Conservation (phyloP, 2,113 vertebrate species). For the Polyodon spathula region DNA sequence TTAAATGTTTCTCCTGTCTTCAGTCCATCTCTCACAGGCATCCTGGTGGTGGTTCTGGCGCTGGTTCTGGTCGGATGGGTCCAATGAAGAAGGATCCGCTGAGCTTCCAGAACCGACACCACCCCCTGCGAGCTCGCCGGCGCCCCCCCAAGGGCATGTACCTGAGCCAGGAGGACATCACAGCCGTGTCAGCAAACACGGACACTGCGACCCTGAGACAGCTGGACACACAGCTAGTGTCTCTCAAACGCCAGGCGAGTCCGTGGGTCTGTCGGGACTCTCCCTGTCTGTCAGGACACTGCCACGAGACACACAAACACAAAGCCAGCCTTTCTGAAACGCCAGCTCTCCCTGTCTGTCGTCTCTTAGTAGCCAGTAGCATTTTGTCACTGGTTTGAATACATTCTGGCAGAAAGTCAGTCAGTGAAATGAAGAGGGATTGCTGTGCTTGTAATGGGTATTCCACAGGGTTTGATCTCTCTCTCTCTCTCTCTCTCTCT, state of each 20-base stretch:
- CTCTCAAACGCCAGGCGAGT: conserved; percentile 81
- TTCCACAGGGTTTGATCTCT: no score
- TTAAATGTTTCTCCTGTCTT: not conserved
- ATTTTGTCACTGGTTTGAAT: no score
- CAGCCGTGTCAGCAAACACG: conserved; percentile 57
- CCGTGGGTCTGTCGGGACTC: no score
- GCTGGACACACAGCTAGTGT: conserved; percentile 74
- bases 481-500: not conserved
- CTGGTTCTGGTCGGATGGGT: conserved; percentile 40
- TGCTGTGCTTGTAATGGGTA: no score
- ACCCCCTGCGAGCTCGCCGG: conserved; percentile 69
- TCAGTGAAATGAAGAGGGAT: no score
- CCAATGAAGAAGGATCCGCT: conserved; percentile 69
- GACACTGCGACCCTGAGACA: conserved; percentile 68
- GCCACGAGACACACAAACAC: no score
- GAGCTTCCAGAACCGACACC: conserved; percentile 77
- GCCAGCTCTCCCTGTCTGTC: no score
- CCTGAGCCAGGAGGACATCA: conserved; percentile 71
- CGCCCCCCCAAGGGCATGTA: conserved; percentile 85
- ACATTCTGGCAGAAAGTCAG: no score
- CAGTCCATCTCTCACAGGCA: conserved; percentile 24
- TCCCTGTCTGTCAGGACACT: no score
- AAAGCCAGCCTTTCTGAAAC: not conserved
- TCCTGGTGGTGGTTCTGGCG: conserved; percentile 28
- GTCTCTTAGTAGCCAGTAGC: not conserved